phyloP scores from a whole-genome alignment of 2,113 vertebrate species.

The Speoplatyrhinus poulsoni region DNA sequence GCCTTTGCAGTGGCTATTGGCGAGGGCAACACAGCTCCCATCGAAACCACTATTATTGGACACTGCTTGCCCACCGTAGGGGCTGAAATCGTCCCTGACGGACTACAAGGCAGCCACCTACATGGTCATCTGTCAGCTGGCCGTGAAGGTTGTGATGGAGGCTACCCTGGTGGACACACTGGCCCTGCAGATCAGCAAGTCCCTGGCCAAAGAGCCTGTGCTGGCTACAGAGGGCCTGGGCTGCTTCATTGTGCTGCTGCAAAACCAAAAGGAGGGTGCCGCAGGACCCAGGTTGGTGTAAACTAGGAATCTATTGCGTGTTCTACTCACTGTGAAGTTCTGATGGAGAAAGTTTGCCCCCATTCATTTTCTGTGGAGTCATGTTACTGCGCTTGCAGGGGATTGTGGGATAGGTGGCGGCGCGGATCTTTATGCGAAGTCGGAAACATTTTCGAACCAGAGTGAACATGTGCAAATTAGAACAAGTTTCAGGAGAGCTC shows the following conservation, averaged over 20 bases:
- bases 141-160: slow-evolving; percentile 88
- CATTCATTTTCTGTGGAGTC: no score
- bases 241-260: slow-evolving; percentile 87
- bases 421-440: no score
- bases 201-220: slow-evolving; percentile 75
- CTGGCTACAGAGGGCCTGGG: slow-evolving; percentile 83
- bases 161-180: slow-evolving; percentile 80
- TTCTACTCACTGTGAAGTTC: neutral
- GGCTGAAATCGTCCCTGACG: slow-evolving; percentile 84
- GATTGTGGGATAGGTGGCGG: no score
- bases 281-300: slow-evolving; percentile 83
- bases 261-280: slow-evolving; percentile 84
- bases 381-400: no score
- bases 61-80: slow-evolving; percentile 68
- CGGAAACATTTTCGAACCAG: no score
- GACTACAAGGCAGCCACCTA: slow-evolving; percentile 93
- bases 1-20: neutral
- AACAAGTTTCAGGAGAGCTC: no score
- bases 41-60: neutral
- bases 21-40: neutral
- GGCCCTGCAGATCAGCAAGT: slow-evolving; percentile 81
- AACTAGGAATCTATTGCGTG: neutral
- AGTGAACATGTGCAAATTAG: no score
- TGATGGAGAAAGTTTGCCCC: neutral
- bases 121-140: slow-evolving; percentile 92